Percentiles rank a stretch among this genome's conserved stretches.
Evolutionary conservation across 2,888 invertebrate genomes (phyloP).

Genomic region (Fragum sueziense): DNA sequence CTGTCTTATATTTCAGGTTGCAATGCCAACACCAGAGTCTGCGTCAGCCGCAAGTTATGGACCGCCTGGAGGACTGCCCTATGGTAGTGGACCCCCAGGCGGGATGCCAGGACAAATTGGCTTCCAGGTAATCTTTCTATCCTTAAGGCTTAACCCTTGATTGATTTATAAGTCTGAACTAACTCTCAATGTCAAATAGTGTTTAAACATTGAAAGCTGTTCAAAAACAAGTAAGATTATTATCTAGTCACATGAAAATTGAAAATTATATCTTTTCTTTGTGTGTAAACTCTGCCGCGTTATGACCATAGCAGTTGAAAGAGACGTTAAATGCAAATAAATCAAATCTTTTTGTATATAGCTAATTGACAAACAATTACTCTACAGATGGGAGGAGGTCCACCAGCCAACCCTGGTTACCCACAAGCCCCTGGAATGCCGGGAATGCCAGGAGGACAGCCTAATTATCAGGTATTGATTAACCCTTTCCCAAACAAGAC

Average conservation of each 20-base stretch:
- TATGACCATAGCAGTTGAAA: background rate
- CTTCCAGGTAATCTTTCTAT: slow-evolving; percentile 67
- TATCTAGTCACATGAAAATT: too few species aligned
- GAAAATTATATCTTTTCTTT: too few species aligned
- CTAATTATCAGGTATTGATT: slow-evolving; percentile 52
- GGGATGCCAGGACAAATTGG: slow-evolving; percentile 67
- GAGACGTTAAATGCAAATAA: background rate
- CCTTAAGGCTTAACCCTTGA: background rate
- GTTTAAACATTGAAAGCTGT: too few species aligned
- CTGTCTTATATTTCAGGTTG: background rate
- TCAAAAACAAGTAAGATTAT: too few species aligned
- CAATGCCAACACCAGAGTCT: slow-evolving; percentile 77
- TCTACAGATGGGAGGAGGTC: slow-evolving; percentile 17
- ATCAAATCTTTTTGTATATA: background rate
- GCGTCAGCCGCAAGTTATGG: slow-evolving; percentile 73
- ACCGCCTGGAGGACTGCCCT: slow-evolving; percentile 67
- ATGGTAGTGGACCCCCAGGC: slow-evolving; percentile 68
- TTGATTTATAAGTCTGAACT: too few species aligned
- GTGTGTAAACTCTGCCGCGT: too few species aligned
- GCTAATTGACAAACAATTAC: background rate
- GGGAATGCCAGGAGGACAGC: slow-evolving; percentile 50
- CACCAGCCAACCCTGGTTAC: slow-evolving; percentile 42
- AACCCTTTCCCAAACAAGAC: too few species aligned
- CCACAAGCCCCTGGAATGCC: slow-evolving; percentile 58
- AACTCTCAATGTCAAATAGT: too few species aligned